Base-by-base conservation (phyloP, 2,888 invertebrate species). In the Megastigmus dorsalis region DNA sequence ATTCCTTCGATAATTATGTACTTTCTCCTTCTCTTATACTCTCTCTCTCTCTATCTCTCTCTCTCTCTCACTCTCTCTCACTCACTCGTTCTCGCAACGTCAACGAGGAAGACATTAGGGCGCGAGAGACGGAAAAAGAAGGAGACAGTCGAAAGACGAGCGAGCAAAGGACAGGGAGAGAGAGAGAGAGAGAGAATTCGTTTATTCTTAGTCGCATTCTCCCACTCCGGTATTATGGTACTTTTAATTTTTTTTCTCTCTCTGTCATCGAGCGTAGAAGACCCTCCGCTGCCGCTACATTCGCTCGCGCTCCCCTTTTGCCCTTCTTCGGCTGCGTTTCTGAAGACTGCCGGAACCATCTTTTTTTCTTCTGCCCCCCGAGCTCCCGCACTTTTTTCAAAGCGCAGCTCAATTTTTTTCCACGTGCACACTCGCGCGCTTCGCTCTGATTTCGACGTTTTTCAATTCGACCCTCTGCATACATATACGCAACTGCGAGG, bases 131-230 rank as follows among this genome's bases (percentile, higher is more conserved):
- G 28, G 15, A 65, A 71, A 65, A 65, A 50, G 55, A 18, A n/a
- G 26, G 41, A 55, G 15, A 13, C 18, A 50, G 43, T n/a, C 36
- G 50, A 62, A 43, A 36, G 57, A 50, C 23, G 30, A 18, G 6
- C 38, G n/a, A n/a, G 62, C 30, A 28, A 13, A 15, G 15, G 43
- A 20, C 62, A n/a, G n/a, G n/a, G 15, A 2, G 0, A 18, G 15
- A 73, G 43, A 63, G 26, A 54, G 77, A 48, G 73, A 75, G 77
- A 78, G 77, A 80, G 74, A 78, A 79, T 77, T 74, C 72, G 77
- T 83, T 81, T 84, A 81, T 83, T 83, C 79, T 82, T 80, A 81
- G 84, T 65, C 71, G 45, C 67, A 48, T 70, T 66, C 71, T 62
- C 67, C 74, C 68, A 63, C 74, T 63, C 38, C 4, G 36, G 38